These are phyloP conservation scores for Montifringilla adamsi DNA, from an alignment of 2,113 vertebrate species.

Conservation along the genomic window DNA sequence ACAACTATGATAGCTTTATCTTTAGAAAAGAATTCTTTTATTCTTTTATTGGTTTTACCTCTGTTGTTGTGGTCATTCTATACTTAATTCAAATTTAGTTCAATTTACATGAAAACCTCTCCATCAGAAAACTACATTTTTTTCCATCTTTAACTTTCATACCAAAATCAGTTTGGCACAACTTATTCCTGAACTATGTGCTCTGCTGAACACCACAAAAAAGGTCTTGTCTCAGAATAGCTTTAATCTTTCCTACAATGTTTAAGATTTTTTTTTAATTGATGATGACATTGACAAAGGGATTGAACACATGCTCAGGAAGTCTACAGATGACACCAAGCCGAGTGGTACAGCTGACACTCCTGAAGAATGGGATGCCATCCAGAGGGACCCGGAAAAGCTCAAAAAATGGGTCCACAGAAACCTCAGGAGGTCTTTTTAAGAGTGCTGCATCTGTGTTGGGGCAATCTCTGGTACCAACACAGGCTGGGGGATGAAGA, in stretches of 20 bases:
- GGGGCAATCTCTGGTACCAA: rapidly evolving
- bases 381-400: neutral
- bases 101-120: neutral
- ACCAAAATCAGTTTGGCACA: neutral
- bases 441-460: neutral
- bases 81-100: neutral
- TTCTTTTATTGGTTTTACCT: neutral
- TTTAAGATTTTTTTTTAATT: neutral
- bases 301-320: neutral
- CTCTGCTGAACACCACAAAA: neutral
- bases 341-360: neutral
- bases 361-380: neutral
- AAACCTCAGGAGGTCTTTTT: neutral
- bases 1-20: neutral
- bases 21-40: neutral
- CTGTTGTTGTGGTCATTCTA: neutral
- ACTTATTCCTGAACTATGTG: neutral
- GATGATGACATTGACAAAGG: neutral
- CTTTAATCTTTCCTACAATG: neutral
- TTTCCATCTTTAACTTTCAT: neutral
- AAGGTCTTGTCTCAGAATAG: neutral
- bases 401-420: neutral
- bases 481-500: neutral
- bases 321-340: neutral
- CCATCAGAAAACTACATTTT: neutral